Evolutionary conservation across 2,888 invertebrate species (phyloP), one percentile per base, ranked within the genome.

Genomic region (Drosophila colorata): DNA sequence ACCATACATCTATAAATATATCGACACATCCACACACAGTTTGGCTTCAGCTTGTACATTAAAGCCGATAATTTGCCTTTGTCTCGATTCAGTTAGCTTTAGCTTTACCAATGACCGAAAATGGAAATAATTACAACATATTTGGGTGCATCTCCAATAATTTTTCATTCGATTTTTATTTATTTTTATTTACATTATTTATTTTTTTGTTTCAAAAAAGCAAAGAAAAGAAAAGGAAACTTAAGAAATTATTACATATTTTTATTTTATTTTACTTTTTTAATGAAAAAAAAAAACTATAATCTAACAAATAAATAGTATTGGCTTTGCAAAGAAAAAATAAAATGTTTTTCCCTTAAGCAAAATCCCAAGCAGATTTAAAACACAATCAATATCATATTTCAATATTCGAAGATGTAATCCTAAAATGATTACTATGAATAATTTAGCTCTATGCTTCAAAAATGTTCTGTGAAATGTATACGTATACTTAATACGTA

Each of bases 121-220:
- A 90, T 89, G 91, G 91, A 92, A 91, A 91, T 91, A 91, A 90
- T 92, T 92, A 92, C 92, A 92, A 91, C 90, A 92, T 88, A 88
- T 90, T 90, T 92, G 92, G 92, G 92, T 86, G 86, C 92, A 91
- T 92, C 91, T 92, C 92, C 80, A 68, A 87, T 70, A 90, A 88
- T 90, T 89, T 91, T 91, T 88, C 84, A 91, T 90, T 88, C 90
- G 72, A 80, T 89, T 86, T 70, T 86, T 0, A 61, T 69, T 86
- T 89, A n/a, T 70, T 83, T 61, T 86, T 25, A 63, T 60, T 83
- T 90, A n/a, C 37, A 20, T 88, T 89, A 88, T 68, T 58, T 82
- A 85, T 52, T 65, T 75, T 78, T 82, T 68, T 46, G 60, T 89
- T 89, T 31, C 6, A 40, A 25, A 41, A 56, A 38, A 35, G 47